phyloP scores from a whole-genome alignment of 2,113 vertebrate species.

The Albula glossodonta region DNA sequence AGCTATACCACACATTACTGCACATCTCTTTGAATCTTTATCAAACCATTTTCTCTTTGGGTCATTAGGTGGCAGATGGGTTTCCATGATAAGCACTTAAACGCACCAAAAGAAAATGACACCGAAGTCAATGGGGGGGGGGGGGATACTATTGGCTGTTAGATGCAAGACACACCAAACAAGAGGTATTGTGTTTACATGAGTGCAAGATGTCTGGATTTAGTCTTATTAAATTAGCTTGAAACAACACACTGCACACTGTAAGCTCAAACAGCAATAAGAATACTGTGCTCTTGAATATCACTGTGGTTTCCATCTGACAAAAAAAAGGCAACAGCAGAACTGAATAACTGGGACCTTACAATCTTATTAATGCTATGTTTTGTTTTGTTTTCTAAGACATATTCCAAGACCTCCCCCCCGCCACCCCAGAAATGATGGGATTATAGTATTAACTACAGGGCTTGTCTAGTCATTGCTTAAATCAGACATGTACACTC shows the following conservation, averaged over 20 bases:
- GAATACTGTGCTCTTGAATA: not conserved
- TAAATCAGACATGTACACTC: not conserved
- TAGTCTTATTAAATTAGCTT: conserved; percentile 4
- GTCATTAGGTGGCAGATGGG: conserved; percentile 53
- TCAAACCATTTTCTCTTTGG: conserved; percentile 64
- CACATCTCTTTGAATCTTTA: conserved; percentile 74
- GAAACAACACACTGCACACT: not conserved
- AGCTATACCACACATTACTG: conserved; percentile 50
- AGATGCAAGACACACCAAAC: conserved; percentile 8
- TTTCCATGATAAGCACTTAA: conserved; percentile 53
- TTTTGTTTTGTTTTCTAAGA: not conserved
- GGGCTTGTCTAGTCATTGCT: not conserved
- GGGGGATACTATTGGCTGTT: conserved; percentile 43
- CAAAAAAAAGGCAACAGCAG: not conserved
- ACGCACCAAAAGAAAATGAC: conserved; percentile 43
- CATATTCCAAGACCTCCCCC: not conserved
- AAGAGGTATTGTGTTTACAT: not conserved
- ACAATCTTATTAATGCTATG: not conserved
- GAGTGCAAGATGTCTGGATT: not conserved
- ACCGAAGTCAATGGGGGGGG: not conserved
- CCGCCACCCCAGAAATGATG: not conserved
- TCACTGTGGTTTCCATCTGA: not conserved
- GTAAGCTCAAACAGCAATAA: not conserved
- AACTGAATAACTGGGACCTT: not conserved
- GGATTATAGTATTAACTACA: not conserved